Evolutionary conservation across 2,113 vertebrate species (phyloP).

Genomic region (Grantiella picta): DNA sequence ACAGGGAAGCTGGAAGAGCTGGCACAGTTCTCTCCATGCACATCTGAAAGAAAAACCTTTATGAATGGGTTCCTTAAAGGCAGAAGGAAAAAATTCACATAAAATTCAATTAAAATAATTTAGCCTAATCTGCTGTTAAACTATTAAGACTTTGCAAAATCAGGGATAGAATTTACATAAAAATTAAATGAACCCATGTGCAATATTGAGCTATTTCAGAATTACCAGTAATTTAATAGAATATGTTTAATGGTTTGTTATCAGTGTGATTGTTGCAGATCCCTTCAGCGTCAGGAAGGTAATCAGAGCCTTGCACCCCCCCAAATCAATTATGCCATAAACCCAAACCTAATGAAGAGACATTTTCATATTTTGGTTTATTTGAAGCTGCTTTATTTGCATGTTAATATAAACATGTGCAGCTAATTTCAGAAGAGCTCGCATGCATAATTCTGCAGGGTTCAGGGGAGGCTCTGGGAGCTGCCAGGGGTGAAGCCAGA

Average conservation of each 20-base stretch:
- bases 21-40: neutral
- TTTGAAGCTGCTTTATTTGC: constrained; percentile 43
- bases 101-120: constrained; percentile 62
- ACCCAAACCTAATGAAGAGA: constrained; percentile 5
- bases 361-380: neutral
- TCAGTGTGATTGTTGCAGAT: constrained; percentile 41
- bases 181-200: constrained; percentile 62
- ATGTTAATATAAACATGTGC: neutral
- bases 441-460: fast-evolving
- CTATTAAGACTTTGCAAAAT: constrained; percentile 56
- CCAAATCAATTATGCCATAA: constrained; percentile 35
- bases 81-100: constrained; percentile 15
- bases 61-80: neutral
- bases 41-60: neutral
- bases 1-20: neutral
- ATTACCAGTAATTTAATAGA: constrained; percentile 65
- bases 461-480: fast-evolving
- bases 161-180: constrained; percentile 61
- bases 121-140: constrained; percentile 51
- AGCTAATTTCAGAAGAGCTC: neutral
- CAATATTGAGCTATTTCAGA: constrained; percentile 34
- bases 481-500: neutral
- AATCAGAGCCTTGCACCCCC: constrained; percentile 30
- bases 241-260: constrained; percentile 48
- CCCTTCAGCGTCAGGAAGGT: constrained; percentile 12